Conservation (phyloP, 1,140 invertebrate species). For the Luehdorfia chinensis region DNA sequence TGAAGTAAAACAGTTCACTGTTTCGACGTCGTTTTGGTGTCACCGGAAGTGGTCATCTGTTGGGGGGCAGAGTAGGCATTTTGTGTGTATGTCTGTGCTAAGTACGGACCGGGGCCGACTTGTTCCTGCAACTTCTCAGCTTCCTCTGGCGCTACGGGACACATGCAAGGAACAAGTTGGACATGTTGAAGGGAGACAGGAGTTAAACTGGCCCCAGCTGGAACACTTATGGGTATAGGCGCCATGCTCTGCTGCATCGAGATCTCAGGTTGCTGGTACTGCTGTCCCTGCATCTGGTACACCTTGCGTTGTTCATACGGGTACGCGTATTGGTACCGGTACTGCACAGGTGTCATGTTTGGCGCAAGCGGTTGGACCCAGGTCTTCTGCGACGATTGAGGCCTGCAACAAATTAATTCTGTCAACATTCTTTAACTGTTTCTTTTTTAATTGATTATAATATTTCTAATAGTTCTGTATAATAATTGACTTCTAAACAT, state of each 20-base stretch:
- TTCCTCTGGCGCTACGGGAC: constrained; percentile 74
- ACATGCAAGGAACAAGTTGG: constrained; percentile 77
- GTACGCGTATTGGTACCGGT: constrained; percentile 70
- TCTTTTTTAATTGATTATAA: too few species aligned
- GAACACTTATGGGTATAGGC: constrained; percentile 74
- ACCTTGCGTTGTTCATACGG: constrained; percentile 64
- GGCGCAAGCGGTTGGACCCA: constrained; percentile 52
- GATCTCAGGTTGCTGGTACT: constrained; percentile 50
- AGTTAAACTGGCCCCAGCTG: constrained; percentile 69
- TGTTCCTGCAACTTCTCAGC: constrained; percentile 71
- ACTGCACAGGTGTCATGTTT: constrained; percentile 41
- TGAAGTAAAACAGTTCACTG: constrained; percentile 27
- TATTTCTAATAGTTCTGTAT: too few species aligned
- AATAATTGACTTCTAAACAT: too few species aligned
- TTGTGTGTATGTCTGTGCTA: constrained; percentile 61
- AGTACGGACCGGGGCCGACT: constrained; percentile 61
- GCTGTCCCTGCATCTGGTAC: constrained; percentile 53
- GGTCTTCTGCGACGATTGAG: constrained; percentile 42
- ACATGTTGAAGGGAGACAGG: constrained; percentile 74
- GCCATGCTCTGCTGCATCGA: constrained; percentile 50
- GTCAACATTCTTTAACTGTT: too few species aligned
- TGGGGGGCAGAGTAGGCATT: constrained; percentile 44
- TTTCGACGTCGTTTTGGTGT: constrained; percentile 36
- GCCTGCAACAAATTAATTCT: constrained; percentile 53
- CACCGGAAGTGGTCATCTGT: constrained; percentile 34